Evolutionary conservation across 2,888 invertebrate species (phyloP), one percentile per base, ranked within the genome.

Genomic region (Nemotelus pantherinus): DNA sequence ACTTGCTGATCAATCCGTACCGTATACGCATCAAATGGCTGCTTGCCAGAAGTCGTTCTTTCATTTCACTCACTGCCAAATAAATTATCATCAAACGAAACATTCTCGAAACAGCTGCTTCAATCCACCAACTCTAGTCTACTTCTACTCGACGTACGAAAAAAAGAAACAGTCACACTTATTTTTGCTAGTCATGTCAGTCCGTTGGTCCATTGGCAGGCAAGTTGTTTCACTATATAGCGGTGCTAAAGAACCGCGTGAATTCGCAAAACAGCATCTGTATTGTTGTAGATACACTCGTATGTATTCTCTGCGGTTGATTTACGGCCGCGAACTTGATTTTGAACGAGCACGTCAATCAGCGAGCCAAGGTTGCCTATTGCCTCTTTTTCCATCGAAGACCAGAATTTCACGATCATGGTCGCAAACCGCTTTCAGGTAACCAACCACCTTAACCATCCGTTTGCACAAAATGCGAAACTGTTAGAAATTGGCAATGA

Each of bases 311-410:
- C 25, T 50, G 50, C 72, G 72, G 48, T 48, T 74, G 60, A 74
- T 74, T 74, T 60, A 74, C 63, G 74, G 63, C 74, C 74, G 48
- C 74, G 74, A 74, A 74, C 74, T 74, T 74, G 74, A 74, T 74
- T 74, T 74, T 74, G 48, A 74, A 41, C 74, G 74, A 47, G 70
- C 70, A 70, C 60, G 74, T 74, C 74, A 74, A 74, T 74, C 74
- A 57, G 25, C 47, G 41, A 47, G 50, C 60, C 60, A 60, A 72
- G 72, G 72, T 72, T 72, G 72, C 58, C 72, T 72, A 47, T 72
- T 72, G 63, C 55, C 70, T 55, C 70, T 55, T 53, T 53, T 70
- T 25, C 25, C 25, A 25, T 25, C 25, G 25, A 25, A 25, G 25
- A 25, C 25, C 25, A 25, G 25, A 25, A 25, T 25, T 25, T 60